Percentiles rank a stretch among this genome's conserved stretches.
Conservation (phyloP, 2,113 vertebrate genomes). For the Sisor rabdophorus region DNA sequence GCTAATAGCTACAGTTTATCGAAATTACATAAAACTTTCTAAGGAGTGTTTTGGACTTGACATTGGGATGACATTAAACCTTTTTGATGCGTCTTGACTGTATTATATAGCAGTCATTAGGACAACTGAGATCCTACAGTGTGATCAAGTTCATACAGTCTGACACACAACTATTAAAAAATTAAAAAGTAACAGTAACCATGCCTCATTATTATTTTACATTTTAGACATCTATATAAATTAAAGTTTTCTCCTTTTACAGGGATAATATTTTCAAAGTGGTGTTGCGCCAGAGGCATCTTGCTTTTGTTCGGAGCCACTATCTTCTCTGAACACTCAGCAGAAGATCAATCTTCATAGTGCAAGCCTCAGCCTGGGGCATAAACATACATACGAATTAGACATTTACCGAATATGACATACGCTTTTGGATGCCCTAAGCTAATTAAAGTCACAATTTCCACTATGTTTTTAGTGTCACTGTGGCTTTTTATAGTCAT, state of each 20-base stretch:
- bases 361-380: conserved; percentile 83
- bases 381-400: conserved; percentile 74
- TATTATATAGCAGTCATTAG: too few species aligned
- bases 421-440: background rate
- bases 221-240: conserved; percentile 4
- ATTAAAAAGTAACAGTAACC: background rate
- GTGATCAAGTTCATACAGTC: too few species aligned
- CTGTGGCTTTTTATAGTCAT: background rate
- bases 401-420: conserved; percentile 59
- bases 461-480: background rate
- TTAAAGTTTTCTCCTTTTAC: conserved; percentile 1
- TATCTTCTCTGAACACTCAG: conserved; percentile 81
- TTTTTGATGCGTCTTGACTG: too few species aligned
- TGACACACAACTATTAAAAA: too few species aligned
- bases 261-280: background rate
- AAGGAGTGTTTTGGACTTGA: too few species aligned
- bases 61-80: too few species aligned
- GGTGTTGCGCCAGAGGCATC: background rate
- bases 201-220: background rate
- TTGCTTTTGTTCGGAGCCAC: conserved; percentile 63
- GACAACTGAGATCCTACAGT: too few species aligned
- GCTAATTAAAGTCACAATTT: conserved; percentile 1
- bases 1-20: too few species aligned
- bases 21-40: too few species aligned
- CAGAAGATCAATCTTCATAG: conserved; percentile 76